Base-by-base conservation (phyloP, 64 coral and sea anemone genomes). In the Pocillopora damicornis region DNA sequence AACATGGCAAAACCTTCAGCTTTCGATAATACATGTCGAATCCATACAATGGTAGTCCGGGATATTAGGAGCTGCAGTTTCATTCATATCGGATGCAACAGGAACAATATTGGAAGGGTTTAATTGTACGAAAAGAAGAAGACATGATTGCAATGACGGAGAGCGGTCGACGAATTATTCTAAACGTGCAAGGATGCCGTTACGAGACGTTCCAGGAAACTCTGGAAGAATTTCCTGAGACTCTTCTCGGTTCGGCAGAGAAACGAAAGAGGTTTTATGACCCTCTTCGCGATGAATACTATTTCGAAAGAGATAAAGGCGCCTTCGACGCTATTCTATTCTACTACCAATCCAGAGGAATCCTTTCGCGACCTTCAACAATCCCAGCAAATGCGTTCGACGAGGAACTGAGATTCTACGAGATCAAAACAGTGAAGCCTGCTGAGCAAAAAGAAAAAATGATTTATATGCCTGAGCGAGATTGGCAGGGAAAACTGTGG, bases 151-250 rank as follows among this genome's bases (percentile, higher is more conserved):
- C 22, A 17, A 17, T 83, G 61, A 68, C 57, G 71, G 26, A 79
- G 51, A 83, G 74, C 75, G 88, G 65, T 66, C 80, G 86, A 45
- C 61, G 91, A 90, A 88, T 97, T 20, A 93, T 75, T 17, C 74
- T 97, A 18, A 97, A 97, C 45, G 85, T 97, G 35, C 87, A 77
- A 82, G 94, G 94, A 80, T 92, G 86, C 37, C 91, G 89, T 17
- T 97, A 83, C 75, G 94, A 97, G 61, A 97, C 94, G 37, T 90
- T 90, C 17, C 91, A 93, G 78, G 91, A 90, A 38, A 97, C 94
- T 9, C 73, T 97, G 14, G 76, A 77, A 4, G 87, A 93, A 71
- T 97, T 93, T 74, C 94, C 94, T 26, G 88, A 97, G 6, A 97
- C 91, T 60, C 76, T 97, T 11, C 83, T 97, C 0, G 94, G 94